These are phyloP conservation scores for Gadopsis marmoratus DNA, from an alignment of 2,797 vertebrate species.

Conservation along the genomic window DNA sequence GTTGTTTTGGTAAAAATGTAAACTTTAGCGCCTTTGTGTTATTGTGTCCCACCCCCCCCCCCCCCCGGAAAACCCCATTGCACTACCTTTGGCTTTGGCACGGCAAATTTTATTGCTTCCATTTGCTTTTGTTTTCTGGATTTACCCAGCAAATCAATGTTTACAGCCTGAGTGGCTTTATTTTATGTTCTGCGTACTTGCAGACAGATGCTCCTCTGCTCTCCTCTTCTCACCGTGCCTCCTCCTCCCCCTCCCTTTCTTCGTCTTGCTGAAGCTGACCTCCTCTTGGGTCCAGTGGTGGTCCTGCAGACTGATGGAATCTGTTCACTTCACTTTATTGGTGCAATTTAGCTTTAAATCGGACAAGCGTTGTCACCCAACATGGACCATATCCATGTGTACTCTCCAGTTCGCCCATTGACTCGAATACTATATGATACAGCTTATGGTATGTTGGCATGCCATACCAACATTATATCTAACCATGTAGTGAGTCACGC, in stretches of 20 bases:
- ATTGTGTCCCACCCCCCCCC: neutral
- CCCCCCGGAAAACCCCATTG: conserved; percentile 49
- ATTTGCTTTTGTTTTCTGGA: conserved; percentile 76
- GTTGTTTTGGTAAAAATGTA: too few relatives aligned
- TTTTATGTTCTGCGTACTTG: conserved; percentile 57
- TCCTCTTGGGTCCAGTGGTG: neutral
- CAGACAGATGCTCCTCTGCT: conserved; percentile 47
- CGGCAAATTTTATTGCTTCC: conserved; percentile 69
- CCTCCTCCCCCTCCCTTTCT: neutral
- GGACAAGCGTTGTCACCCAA: conserved; percentile 12
- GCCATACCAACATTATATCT: neutral
- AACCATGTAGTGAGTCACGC: conserved; percentile 48
- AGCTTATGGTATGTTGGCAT: conserved; percentile 33
- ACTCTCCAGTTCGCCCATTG: conserved; percentile 18
- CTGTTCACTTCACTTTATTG: conserved; percentile 15
- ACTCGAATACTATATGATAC: conserved; percentile 13
- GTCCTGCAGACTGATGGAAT: conserved; percentile 20
- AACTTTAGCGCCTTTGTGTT: too few relatives aligned
- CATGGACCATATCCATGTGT: conserved; percentile 12
- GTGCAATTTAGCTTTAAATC: conserved; percentile 24
- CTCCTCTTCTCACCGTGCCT: conserved; percentile 27
- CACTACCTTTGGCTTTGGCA: conserved; percentile 38
- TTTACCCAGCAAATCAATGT: conserved; percentile 62
- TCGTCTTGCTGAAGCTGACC: neutral
- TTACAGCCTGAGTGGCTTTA: conserved; percentile 64